Evolutionary conservation across 2,113 vertebrate species (phyloP), one percentile per base, ranked within the genome.

Genomic region (Alouatta palliata): DNA sequence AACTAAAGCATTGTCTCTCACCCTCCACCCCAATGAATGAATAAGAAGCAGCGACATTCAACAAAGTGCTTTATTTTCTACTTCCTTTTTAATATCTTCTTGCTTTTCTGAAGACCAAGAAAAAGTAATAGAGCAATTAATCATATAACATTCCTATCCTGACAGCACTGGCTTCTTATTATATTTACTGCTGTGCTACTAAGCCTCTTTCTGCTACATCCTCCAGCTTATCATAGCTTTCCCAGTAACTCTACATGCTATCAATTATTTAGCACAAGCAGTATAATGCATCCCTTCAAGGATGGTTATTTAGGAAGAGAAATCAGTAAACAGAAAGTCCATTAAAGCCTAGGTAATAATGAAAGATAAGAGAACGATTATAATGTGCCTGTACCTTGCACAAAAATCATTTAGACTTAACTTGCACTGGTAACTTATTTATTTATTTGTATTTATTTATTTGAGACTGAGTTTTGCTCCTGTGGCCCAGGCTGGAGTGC

Each of bases 241-340:
- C 19, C 71, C 37, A 73, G 66, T 96, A 98, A 97, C 97, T 97
- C 95, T 96, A 83, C 32, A 6, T 68, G 37, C 43, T 54, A 95
- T 97, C 76, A 94, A 80, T 97, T 96, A 94, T 98, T 98, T 87
- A 98, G n/a, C 32, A 97, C 68, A 98, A 91, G 77, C 43, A 96
- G 20, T 75, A 94, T 96, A 98, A 94, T 93, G 68, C n/a, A 95
- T 95, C 56, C 87, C 79, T 87, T 98, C 83, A 95, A 94, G 96
- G 98, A 97, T 98, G 1, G 97, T 97, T 97, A 94, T 95, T 92
- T 98, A 94, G 83, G 70, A 54, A 47, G 52, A 96, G 56, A 98
- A 98, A 98, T 98, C 97, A 98, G 96, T 98, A 98, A 97, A 95
- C 52, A 86, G 75, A 96, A 96, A 47, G 32, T 95, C 91, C 98